Conservation (phyloP, 2,888 invertebrate species). For the Acronicta psi region DNA sequence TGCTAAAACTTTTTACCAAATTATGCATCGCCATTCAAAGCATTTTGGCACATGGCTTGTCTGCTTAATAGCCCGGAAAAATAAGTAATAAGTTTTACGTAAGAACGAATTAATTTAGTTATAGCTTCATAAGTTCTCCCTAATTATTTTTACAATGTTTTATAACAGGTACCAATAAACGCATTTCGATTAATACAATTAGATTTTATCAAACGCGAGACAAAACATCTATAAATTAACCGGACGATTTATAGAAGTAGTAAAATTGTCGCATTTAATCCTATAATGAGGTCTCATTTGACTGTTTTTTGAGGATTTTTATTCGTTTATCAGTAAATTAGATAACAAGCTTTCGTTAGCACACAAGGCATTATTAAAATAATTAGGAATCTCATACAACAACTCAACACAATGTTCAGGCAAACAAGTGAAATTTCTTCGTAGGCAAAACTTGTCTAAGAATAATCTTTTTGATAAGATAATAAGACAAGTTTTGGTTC, state of each 20-base stretch:
- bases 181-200: slow-evolving; percentile 67
- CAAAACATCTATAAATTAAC: slow-evolving; percentile 78
- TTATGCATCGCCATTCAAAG: slow-evolving; percentile 67
- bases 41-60: slow-evolving; percentile 71
- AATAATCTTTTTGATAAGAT: too few relatives aligned
- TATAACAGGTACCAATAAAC: slow-evolving; percentile 73
- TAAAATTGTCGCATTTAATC: slow-evolving; percentile 79
- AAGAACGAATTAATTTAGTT: slow-evolving; percentile 50
- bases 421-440: too few relatives aligned
- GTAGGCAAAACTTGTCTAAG: too few relatives aligned
- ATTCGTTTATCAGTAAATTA: slow-evolving; percentile 57
- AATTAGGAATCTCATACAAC: background rate
- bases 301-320: slow-evolving; percentile 66
- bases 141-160: slow-evolving; percentile 57
- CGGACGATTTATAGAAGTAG: slow-evolving; percentile 72
- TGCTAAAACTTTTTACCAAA: slow-evolving; percentile 75
- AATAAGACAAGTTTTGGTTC: too few relatives aligned
- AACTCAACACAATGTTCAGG: too few relatives aligned
- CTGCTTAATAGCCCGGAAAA: slow-evolving; percentile 67
- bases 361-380: slow-evolving; percentile 21
- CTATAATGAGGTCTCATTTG: slow-evolving; percentile 75
- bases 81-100: slow-evolving; percentile 36
- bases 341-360: slow-evolving; percentile 44
- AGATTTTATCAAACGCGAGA: slow-evolving; percentile 68
- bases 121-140: slow-evolving; percentile 20